Conservation (phyloP, 2,797 vertebrate species). For the Pipistrellus pygmaeus region DNA sequence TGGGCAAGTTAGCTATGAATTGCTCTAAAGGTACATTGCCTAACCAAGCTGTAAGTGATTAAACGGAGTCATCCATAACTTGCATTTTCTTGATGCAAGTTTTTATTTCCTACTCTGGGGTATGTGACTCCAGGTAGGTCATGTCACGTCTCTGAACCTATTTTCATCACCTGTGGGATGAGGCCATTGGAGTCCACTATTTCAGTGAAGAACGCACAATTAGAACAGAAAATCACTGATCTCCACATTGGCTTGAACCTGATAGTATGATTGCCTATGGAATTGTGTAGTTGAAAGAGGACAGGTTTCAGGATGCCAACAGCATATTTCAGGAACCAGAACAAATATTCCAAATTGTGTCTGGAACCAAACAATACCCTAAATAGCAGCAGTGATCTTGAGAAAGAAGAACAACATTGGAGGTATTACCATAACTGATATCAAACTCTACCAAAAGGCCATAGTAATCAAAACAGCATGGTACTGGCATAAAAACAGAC, state of each 20-base stretch:
- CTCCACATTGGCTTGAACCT: not conserved
- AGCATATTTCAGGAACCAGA: too few species aligned
- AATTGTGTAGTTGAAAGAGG: not conserved
- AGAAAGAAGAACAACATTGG: too few species aligned
- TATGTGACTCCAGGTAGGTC: too few species aligned
- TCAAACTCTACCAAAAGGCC: too few species aligned
- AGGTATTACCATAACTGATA: too few species aligned
- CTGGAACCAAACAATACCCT: too few species aligned
- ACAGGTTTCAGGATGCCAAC: too few species aligned
- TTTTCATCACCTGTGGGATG: not conserved
- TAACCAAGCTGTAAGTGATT: not conserved
- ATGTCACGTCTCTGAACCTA: not conserved
- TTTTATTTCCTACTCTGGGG: not conserved
- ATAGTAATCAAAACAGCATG: too few species aligned
- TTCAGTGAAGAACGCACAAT: not conserved
- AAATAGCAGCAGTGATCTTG: too few species aligned
- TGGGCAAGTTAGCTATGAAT: not conserved
- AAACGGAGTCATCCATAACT: not conserved
- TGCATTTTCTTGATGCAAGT: not conserved
- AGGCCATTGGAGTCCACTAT: not conserved
- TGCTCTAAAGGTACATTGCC: not conserved
- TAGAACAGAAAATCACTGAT: not conserved
- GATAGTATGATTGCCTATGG: fast-evolving
- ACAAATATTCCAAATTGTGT: too few species aligned
- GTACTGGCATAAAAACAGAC: too few species aligned